A percentile compares a stretch with the other conserved stretches of the same genome.
Conservation (phyloP, 2,797 vertebrate genomes). For the Discoglossus pictus region DNA sequence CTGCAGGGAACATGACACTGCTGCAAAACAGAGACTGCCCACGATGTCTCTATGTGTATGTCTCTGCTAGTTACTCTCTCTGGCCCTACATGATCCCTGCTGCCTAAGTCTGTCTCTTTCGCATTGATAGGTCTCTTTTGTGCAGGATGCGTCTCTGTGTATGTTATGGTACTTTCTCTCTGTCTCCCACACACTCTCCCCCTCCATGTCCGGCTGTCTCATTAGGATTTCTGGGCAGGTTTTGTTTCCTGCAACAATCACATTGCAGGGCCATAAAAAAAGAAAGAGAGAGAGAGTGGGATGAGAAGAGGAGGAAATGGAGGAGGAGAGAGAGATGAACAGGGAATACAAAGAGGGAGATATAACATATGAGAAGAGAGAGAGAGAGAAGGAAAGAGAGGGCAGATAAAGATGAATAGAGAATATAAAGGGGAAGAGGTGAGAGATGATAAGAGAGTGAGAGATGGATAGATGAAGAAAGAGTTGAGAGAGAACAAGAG, state of each 20-base stretch:
- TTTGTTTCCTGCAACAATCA: slow-evolving; percentile 37
- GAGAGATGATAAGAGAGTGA: too few species aligned
- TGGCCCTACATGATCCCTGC: too few species aligned
- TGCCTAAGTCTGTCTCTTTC: slow-evolving; percentile 20
- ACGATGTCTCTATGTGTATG: background rate
- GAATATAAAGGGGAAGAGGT: background rate
- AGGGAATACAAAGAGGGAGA: background rate
- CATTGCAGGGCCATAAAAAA: slow-evolving; percentile 21
- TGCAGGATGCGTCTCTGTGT: too few species aligned
- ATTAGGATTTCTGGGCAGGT: slow-evolving; percentile 44
- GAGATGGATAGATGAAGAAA: background rate
- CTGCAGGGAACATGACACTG: too few species aligned
- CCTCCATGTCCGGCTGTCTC: slow-evolving; percentile 34
- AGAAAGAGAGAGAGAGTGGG: slow-evolving; percentile 24
- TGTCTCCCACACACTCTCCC: slow-evolving; percentile 15
- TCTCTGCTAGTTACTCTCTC: background rate
- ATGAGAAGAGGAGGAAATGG: slow-evolving; percentile 1
- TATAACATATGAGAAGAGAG: background rate
- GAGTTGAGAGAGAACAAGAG: background rate
- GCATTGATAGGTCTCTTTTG: too few species aligned
- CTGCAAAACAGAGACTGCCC: too few species aligned
- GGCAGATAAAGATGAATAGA: too few species aligned
- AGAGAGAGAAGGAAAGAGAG: too few species aligned
- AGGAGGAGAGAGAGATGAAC: background rate
- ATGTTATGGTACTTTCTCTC: too few species aligned